Base-by-base conservation (phyloP, 2,888 invertebrate genomes). In the Gasteruption jaculator region DNA sequence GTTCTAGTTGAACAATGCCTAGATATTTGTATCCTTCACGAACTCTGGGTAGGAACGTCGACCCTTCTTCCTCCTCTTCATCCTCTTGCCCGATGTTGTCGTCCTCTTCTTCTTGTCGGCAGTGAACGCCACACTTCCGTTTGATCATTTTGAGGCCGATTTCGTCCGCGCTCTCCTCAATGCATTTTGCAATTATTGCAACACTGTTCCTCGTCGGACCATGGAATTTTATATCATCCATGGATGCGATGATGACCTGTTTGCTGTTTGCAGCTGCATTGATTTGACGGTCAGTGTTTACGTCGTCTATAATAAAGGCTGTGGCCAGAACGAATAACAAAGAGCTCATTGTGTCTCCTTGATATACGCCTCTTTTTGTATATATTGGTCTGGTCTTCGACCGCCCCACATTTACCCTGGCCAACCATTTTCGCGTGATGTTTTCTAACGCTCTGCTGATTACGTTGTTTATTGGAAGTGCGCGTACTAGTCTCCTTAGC, bases 221-320 rank as follows among this genome's bases (percentile, higher is more conserved):
- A 42, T 49, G 35, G 30, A 38, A 33, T 41, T 53, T 34, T 29
- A 50, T 45, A 39, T 53, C 41, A 15, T 48, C 47, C 47, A 50
- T 48, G 15, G 34, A 50, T 2, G 50, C 49, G 2, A 32, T 5
- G 1, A 49, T 21, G 2, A 15, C 15, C 11, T 49, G 46, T 11
- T 20, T 32, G 2, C 46, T 46, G 8, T 26, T 21, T 4, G 43
- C 15, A 2, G 38, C 12, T 5, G 18, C 8, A 12, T 27, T 43
- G 2, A 44, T 25, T 7, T 25, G 8, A 2, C 18, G 6, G 18
- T 41, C 37, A 2, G 10, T 12, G 12, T 31, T 39, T 0, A 49
- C 30, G 1, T 6, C 12, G 2, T 34, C 19, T 1, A 41, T 5
- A 1, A 46, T 39, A 4, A 11, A 24, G 5, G 39, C 44, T 1